phyloP scores from a whole-genome alignment of 1,140 invertebrate species.

The Maniola jurtina region DNA sequence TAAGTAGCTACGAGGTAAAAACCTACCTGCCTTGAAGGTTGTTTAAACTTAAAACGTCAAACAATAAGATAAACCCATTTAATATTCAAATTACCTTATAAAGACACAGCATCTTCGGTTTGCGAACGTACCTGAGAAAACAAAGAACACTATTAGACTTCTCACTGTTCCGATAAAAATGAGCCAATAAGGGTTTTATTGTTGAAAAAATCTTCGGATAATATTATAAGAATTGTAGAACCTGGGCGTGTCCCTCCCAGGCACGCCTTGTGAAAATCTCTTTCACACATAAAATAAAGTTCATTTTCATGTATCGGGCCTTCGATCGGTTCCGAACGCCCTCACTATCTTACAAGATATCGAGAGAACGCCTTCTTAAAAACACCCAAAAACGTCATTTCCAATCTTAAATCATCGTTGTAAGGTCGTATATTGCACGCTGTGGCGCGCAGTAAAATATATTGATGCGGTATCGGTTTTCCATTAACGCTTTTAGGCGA shows the following conservation, averaged over 20 bases:
- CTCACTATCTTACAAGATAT: conserved; percentile 77
- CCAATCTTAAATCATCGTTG: conserved; percentile 39
- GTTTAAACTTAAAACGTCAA: no score
- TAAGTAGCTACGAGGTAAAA: no score
- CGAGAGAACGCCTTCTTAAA: conserved; percentile 74
- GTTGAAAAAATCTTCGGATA: conserved; percentile 46
- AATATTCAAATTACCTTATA: conserved; percentile 25
- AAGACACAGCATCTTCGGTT: conserved; percentile 45
- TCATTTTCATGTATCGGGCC: conserved; percentile 66
- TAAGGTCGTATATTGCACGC: conserved; percentile 41
- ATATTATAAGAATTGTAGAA: conserved; percentile 54
- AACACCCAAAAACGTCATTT: conserved; percentile 36
- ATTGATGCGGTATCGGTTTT: conserved; percentile 78
- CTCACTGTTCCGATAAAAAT: conserved; percentile 23
- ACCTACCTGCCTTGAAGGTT: not conserved
- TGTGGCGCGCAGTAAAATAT: conserved; percentile 52
- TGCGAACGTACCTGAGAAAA: conserved; percentile 54
- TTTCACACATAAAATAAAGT: conserved; percentile 59
- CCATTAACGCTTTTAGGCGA: conserved; percentile 56
- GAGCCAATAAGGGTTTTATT: conserved; percentile 48
- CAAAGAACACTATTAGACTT: conserved; percentile 8
- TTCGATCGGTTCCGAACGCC: conserved; percentile 73
- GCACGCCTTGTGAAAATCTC: conserved; percentile 61
- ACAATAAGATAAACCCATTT: conserved; percentile 4
- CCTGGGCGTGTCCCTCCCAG: conserved; percentile 61